These are phyloP conservation scores for Anniella stebbinsi DNA, from an alignment of 2,797 vertebrate species.

Conservation along the genomic window DNA sequence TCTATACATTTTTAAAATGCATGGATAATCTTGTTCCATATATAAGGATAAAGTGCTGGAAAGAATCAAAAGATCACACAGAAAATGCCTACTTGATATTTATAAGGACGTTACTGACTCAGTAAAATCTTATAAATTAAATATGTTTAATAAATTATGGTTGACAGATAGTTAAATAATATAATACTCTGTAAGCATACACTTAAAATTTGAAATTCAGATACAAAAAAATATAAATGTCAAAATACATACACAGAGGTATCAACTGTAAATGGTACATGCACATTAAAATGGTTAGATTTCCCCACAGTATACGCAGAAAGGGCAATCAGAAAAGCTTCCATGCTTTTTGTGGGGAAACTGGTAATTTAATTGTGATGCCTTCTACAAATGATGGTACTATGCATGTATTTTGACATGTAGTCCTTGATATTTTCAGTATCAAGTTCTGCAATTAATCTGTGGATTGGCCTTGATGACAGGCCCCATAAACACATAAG, in stretches of 20 bases:
- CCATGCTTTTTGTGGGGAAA: not conserved
- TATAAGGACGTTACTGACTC: not conserved
- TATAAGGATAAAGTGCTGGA: not conserved
- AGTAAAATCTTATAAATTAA: not conserved
- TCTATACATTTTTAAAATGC: not conserved
- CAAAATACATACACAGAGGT: not conserved
- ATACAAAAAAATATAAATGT: not conserved
- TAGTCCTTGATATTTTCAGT: not conserved
- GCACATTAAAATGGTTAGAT: not conserved
- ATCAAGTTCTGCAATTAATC: not conserved
- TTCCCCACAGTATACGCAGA: not conserved
- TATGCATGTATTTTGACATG: not conserved
- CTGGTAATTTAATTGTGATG: not conserved
- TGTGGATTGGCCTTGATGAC: not conserved
- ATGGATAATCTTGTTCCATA: not conserved
- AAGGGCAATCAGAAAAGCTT: not conserved
- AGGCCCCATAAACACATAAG: not conserved
- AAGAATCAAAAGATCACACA: not conserved
- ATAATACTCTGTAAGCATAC: not conserved
- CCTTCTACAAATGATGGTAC: not conserved
- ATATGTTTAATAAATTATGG: not conserved
- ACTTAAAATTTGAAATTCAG: not conserved
- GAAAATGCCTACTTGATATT: not conserved
- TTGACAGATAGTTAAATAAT: not conserved
- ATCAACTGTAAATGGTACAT: not conserved